Evolutionary conservation across 1,140 invertebrate genomes (phyloP), one percentile per base, ranked within the genome.

Genomic region (Drosophila parvula): DNA sequence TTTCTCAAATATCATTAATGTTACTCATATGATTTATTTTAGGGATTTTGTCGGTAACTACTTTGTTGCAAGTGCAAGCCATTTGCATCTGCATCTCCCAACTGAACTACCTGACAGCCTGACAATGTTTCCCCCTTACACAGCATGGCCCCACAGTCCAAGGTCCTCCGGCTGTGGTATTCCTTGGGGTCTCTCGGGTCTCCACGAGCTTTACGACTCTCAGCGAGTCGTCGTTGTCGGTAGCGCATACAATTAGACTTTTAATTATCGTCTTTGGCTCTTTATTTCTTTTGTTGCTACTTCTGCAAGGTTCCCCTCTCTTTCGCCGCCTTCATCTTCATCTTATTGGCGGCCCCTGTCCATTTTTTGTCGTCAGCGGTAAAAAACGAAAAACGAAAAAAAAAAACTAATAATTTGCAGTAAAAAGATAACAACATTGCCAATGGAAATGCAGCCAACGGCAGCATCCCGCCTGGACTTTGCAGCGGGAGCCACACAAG

Each of bases 371-470:
- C 81, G 63, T 88, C 83, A 74, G 79, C 75, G 71, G 76, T 79
- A 84, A 84, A 78, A 63, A 38, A 30, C 27, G 27, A 27, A 22
- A 50, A 51, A 34, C 9, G 3, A 14, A 79, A 68, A 79, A 38
- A 47, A 55, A 63, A 88, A 80, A 89, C 84, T 88, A 89, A 88
- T 88, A 88, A 89, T 88, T 88, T 88, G 83, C 84, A 83, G 83
- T 88, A 88, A 88, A 88, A 88, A 88, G 83, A 89, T 88, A 88
- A 89, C 83, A 83, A 88, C 77, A 80, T 78, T 83, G 84, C 63
- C 74, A 74, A 74, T 89, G 84, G 69, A 61, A 81, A 69, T 51
- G 75, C 59, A 77, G n/a, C 55, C 38, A 40, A 32, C 43, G 34
- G 27, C 40, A 53, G 51, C 34, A 38, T 18, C 57, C 62, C 47